Conservation (phyloP, 2,888 invertebrate genomes). For the Eristalis tenax region DNA sequence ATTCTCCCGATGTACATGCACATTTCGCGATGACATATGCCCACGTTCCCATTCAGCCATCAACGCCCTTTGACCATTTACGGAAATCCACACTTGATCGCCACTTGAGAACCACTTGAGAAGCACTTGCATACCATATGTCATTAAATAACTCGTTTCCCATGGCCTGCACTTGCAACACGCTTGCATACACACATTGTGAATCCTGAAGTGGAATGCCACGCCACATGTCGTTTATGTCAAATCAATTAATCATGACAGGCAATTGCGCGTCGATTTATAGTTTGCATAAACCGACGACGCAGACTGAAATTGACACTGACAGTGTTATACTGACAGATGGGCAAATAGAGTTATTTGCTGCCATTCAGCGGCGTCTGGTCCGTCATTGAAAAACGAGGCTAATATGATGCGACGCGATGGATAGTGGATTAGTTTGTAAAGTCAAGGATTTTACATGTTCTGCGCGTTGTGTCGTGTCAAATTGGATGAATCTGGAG, state of each 20-base stretch:
- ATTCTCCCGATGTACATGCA: no score
- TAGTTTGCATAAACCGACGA: background rate
- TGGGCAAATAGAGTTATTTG: constrained; percentile 47
- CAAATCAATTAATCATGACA: constrained; percentile 25
- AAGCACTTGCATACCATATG: background rate
- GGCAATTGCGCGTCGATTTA: constrained; percentile 37
- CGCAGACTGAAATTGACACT: background rate
- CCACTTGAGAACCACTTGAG: background rate
- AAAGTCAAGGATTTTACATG: background rate
- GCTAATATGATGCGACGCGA: background rate
- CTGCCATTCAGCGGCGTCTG: constrained; percentile 18
- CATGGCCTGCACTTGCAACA: background rate
- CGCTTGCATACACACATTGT: background rate
- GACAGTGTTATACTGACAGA: constrained; percentile 40
- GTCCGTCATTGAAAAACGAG: constrained; percentile 8
- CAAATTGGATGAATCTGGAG: background rate
- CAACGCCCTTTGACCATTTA: background rate
- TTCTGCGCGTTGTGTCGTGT: background rate
- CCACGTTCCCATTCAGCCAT: background rate
- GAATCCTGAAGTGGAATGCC: constrained; percentile 6
- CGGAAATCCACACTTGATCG: background rate
- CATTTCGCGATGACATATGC: no score
- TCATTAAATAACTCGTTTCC: constrained; percentile 9
- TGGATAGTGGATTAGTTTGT: background rate
- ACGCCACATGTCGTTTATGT: background rate